Conservation (phyloP, 2,797 vertebrate genomes). For the Micrastur ruficollis region DNA sequence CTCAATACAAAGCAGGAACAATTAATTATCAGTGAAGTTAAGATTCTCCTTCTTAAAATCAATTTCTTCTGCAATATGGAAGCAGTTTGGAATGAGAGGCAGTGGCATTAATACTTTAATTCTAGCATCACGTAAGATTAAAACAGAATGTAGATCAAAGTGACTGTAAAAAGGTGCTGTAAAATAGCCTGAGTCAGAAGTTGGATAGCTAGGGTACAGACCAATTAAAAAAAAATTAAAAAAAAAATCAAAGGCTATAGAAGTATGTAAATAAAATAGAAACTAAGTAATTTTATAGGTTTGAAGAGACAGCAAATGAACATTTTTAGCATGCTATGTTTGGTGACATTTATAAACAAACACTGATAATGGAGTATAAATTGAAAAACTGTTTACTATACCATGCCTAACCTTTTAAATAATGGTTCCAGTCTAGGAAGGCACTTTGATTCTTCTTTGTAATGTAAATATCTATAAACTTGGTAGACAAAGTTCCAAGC, state of each 20-base stretch:
- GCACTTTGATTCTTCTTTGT: constrained; percentile 10
- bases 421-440: neutral
- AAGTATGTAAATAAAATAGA: neutral
- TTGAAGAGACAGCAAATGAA: neutral
- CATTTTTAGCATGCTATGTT: neutral
- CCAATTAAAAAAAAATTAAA: neutral
- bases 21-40: neutral
- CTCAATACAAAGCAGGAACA: neutral
- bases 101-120: neutral
- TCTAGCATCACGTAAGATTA: neutral
- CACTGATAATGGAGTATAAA: constrained; percentile 12
- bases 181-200: neutral
- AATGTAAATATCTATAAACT: constrained; percentile 10
- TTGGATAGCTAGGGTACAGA: neutral
- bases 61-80: neutral
- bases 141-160: neutral
- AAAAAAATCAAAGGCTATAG: neutral
- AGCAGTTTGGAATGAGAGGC: neutral
- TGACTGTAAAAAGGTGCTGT: neutral
- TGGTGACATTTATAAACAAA: constrained; percentile 36
- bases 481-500: neutral
- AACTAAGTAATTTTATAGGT: neutral
- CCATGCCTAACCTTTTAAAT: constrained; percentile 2
- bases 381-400: constrained; percentile 21
- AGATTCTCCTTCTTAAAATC: neutral